Evolutionary conservation across 2,888 invertebrate genomes (phyloP).

Genomic region (Reticulitermes lucifugus): DNA sequence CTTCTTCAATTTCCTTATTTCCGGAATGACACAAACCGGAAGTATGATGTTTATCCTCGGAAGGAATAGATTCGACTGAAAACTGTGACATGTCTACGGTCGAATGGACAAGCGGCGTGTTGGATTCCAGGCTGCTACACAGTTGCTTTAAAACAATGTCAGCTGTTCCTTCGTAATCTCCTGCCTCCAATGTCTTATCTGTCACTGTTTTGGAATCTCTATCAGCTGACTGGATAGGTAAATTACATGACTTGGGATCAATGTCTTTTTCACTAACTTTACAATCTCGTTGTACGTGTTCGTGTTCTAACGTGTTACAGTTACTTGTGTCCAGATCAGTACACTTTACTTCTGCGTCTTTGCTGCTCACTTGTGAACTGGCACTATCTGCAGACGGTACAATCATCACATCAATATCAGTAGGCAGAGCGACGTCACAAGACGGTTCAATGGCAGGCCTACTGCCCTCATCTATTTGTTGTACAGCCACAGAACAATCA

Average conservation of each 20-base stretch:
- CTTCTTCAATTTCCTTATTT: conserved; percentile 8
- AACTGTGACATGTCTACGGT: background rate
- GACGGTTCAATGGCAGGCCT: background rate
- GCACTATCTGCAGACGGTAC: background rate
- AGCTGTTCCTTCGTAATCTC: background rate
- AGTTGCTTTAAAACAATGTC: background rate
- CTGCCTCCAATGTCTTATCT: background rate
- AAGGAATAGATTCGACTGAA: background rate
- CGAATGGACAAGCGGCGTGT: background rate
- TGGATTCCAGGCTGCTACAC: no score
- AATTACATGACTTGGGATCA: background rate
- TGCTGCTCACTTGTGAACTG: background rate
- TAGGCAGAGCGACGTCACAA: background rate
- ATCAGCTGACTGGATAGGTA: background rate
- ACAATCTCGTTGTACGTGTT: background rate
- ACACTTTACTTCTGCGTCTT: background rate
- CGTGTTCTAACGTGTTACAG: background rate
- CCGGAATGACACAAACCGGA: background rate
- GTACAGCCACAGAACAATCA: background rate
- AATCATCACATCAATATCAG: background rate
- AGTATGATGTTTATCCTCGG: background rate
- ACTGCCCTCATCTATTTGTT: background rate
- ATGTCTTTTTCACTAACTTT: background rate
- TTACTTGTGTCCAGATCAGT: background rate
- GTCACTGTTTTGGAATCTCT: background rate